Conservation (phyloP, 1,140 invertebrate genomes). For the Drosophila serrata region DNA sequence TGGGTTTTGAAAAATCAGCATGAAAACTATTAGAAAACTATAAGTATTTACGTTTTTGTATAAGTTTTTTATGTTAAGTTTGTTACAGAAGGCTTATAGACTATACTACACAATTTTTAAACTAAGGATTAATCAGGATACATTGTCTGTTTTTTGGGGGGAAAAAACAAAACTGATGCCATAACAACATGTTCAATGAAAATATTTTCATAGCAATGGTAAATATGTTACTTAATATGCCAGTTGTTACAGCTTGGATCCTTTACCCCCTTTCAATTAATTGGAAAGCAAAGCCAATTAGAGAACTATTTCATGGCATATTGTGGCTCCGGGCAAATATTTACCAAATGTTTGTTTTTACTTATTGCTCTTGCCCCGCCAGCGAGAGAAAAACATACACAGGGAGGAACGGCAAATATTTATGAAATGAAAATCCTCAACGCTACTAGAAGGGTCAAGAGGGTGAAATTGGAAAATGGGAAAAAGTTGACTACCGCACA, state of each 20-base stretch:
- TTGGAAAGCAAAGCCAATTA: constrained; percentile 56
- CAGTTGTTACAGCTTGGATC: not conserved
- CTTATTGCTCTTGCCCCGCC: not conserved
- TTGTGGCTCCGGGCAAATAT: constrained; percentile 34
- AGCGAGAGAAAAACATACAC: constrained; percentile 20
- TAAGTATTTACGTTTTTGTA: too few relatives aligned
- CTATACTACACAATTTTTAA: not conserved
- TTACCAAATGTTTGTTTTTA: constrained; percentile 46
- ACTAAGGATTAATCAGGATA: not conserved
- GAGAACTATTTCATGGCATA: constrained; percentile 51
- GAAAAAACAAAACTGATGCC: not conserved
- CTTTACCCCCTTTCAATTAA: constrained; percentile 34
- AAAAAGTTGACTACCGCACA: constrained; percentile 60
- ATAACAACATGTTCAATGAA: constrained; percentile 1
- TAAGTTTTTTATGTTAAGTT: not conserved
- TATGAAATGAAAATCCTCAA: constrained; percentile 60
- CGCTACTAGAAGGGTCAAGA: constrained; percentile 36
- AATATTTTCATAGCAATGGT: not conserved
- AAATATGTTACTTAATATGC: not conserved
- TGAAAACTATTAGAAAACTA: not conserved
- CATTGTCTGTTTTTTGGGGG: not conserved
- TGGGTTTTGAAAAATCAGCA: not conserved
- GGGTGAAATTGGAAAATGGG: constrained; percentile 70
- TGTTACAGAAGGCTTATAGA: not conserved
- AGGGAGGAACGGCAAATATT: constrained; percentile 64